phyloP scores from a whole-genome alignment of 2,888 invertebrate genomes.

The Tetragonisca angustula region DNA sequence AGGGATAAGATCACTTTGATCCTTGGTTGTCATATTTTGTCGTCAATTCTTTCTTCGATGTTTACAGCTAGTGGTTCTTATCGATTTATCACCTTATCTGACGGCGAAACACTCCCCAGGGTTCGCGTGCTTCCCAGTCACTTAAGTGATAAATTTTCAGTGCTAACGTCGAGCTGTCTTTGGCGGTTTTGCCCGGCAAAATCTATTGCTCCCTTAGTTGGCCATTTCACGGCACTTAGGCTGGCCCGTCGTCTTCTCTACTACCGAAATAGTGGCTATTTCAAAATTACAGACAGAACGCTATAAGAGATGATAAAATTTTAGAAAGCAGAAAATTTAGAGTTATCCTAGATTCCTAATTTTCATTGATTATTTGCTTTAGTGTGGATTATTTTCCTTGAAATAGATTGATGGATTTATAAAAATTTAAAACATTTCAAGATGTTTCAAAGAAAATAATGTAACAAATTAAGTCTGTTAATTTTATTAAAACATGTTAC shows the following conservation, averaged over 20 bases:
- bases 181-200: conserved; percentile 76
- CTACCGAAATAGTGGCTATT: conserved; percentile 14
- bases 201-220: conserved; percentile 77
- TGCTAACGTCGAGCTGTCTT: conserved; percentile 75
- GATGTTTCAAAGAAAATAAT: not conserved
- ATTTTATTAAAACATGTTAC: not conserved
- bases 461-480: not conserved
- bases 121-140: conserved; percentile 56
- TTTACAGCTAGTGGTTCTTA: conserved; percentile 41
- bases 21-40: conserved; percentile 5
- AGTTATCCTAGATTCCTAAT: too few relatives aligned
- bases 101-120: conserved; percentile 48
- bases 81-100: conserved; percentile 55
- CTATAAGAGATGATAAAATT: not conserved
- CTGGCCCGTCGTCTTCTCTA: conserved; percentile 47
- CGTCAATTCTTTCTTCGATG: conserved; percentile 10
- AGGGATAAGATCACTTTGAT: not conserved
- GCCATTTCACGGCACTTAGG: conserved; percentile 57
- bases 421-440: not conserved
- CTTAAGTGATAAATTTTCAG: conserved; percentile 76
- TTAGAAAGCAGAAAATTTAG: not conserved
- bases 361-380: too few relatives aligned
- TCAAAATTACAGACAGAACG: conserved; percentile 12
- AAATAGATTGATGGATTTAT: not conserved
- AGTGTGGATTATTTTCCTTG: not conserved